phyloP scores from a whole-genome alignment of 1,140 invertebrate species.

The Pseudobourletiella spinata region DNA sequence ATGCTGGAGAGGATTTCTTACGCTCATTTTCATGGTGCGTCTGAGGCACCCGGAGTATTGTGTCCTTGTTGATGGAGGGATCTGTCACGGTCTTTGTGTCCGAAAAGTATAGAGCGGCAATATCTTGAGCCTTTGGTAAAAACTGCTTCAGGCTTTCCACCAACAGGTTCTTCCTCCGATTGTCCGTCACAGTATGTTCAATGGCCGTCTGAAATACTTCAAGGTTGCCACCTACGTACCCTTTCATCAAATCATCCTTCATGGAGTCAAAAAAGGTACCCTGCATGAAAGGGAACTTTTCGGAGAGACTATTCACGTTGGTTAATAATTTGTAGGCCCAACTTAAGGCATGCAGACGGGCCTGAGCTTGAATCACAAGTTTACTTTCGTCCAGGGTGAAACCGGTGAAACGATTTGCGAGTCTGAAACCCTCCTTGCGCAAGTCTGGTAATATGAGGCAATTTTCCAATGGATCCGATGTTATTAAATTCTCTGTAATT shows the following conservation, averaged over 20 bases:
- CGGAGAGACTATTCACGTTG: not conserved
- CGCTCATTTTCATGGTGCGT: not conserved
- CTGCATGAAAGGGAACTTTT: not conserved
- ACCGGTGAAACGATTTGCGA: not conserved
- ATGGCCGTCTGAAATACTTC: not conserved
- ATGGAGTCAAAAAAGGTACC: not conserved
- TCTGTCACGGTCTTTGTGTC: not conserved
- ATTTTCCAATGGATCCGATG: not conserved
- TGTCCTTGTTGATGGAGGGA: not conserved
- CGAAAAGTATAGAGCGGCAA: not conserved
- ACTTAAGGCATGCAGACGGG: not conserved
- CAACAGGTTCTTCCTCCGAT: not conserved
- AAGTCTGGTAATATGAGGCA: slow-evolving; percentile 1
- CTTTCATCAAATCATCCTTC: not conserved
- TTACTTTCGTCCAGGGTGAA: not conserved
- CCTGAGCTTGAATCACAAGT: not conserved
- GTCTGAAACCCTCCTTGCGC: slow-evolving; percentile 15
- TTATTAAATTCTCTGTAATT: too few relatives aligned
- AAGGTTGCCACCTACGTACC: not conserved
- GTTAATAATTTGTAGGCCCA: not conserved
- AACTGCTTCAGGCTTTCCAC: not conserved
- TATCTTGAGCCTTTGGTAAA: not conserved
- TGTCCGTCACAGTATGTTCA: not conserved
- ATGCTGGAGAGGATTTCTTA: too few relatives aligned
- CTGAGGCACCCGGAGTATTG: not conserved